These are phyloP conservation scores for Sebastolobus alascanus DNA, from an alignment of 2,797 vertebrate species.

Conservation along the genomic window DNA sequence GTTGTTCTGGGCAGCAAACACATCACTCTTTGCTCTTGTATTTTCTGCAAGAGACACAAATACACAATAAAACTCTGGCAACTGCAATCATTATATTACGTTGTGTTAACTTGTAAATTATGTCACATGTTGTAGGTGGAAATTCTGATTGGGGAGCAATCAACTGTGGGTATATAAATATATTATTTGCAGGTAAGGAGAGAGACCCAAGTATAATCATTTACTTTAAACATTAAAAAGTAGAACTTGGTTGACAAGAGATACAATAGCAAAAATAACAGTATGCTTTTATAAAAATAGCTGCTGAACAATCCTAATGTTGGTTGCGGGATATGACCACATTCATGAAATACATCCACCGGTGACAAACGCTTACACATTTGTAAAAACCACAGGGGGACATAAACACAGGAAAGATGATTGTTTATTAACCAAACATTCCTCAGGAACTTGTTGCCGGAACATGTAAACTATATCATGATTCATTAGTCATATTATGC, in stretches of 20 bases:
- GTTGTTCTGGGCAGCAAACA: constrained; percentile 91
- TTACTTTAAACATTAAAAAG: not conserved
- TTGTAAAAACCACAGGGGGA: constrained; percentile 28
- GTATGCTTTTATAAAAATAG: not conserved
- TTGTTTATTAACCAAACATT: constrained; percentile 66
- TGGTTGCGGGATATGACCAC: constrained; percentile 5
- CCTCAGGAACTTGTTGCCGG: constrained; percentile 42
- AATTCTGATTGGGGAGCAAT: not conserved
- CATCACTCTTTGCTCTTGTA: constrained; percentile 91
- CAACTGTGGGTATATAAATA: not conserved
- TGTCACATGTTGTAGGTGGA: not conserved
- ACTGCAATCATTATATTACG: not conserved
- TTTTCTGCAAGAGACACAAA: constrained; percentile 85
- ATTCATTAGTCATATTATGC: constrained; percentile 60
- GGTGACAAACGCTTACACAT: constrained; percentile 27
- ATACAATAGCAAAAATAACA: not conserved
- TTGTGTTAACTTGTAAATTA: not conserved
- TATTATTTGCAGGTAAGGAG: not conserved
- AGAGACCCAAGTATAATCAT: not conserved
- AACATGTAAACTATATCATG: constrained; percentile 60
- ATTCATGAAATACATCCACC: constrained; percentile 33
- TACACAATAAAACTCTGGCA: not conserved
- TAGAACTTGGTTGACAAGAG: not conserved
- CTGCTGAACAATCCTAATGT: not conserved
- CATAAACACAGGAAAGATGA: constrained; percentile 60